phyloP scores from a whole-genome alignment of 2,888 invertebrate genomes.

The Melinaea marsaeus region DNA sequence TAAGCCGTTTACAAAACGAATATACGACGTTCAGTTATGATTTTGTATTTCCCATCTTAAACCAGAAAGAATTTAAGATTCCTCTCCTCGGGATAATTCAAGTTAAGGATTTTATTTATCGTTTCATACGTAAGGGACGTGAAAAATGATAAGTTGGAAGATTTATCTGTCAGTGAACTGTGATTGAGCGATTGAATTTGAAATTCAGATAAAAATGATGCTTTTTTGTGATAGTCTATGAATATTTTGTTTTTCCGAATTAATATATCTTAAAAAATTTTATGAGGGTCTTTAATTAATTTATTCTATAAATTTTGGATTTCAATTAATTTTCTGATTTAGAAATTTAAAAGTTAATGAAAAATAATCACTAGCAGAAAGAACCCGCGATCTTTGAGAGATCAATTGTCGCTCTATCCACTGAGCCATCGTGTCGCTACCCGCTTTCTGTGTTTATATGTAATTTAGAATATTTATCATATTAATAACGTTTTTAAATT shows the following conservation, averaged over 20 bases:
- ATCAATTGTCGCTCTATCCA: no score
- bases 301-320: background rate
- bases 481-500: background rate
- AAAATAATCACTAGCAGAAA: no score
- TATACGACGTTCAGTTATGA: conserved; percentile 22
- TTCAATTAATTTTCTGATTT: no score
- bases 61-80: conserved; percentile 3
- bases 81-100: background rate
- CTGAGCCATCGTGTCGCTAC: no score
- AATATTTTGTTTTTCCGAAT: background rate
- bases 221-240: conserved; percentile 3
- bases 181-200: conserved; percentile 36
- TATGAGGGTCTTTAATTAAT: background rate
- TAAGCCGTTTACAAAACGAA: conserved; percentile 54
- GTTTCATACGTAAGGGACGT: conserved; percentile 34
- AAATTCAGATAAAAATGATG: conserved; percentile 27
- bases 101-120: conserved; percentile 38
- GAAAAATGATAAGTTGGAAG: conserved; percentile 40
- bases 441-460: no score
- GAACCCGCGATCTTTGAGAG: no score
- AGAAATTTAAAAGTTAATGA: no score
- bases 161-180: conserved; percentile 35
- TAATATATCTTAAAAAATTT: background rate
- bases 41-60: conserved; percentile 28
- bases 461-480: background rate